A percentile compares a stretch with the other conserved stretches of the same genome.
Conservation (phyloP, 2,888 invertebrate species). For the Napeogenes inachia region DNA sequence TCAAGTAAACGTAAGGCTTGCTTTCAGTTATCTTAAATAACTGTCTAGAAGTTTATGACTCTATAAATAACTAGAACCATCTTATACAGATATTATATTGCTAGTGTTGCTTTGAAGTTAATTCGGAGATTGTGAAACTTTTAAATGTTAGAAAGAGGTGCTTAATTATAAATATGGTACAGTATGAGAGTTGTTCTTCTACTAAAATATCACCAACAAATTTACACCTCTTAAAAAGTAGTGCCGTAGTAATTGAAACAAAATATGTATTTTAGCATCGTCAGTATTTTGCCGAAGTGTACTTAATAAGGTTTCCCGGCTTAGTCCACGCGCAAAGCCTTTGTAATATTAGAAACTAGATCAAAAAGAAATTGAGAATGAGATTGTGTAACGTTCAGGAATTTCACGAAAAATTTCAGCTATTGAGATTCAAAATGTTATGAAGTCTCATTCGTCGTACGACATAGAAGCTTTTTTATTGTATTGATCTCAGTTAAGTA, state of each 20-base stretch:
- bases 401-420: background rate
- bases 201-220: no score
- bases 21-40: no score
- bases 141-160: slow-evolving; percentile 4
- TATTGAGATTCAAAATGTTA: background rate
- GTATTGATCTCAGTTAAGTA: slow-evolving; percentile 29
- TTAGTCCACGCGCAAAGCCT: slow-evolving; percentile 19
- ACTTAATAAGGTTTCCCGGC: slow-evolving; percentile 21
- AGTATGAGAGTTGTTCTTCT: no score
- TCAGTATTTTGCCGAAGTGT: slow-evolving; percentile 28
- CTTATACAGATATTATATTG: no score
- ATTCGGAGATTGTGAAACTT: no score
- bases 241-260: slow-evolving; percentile 1
- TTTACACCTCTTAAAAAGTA: no score
- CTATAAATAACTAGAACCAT: no score
- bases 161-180: background rate
- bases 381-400: background rate
- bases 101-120: no score
- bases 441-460: slow-evolving; percentile 12
- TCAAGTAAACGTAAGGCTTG: no score
- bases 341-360: slow-evolving; percentile 11
- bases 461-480: slow-evolving; percentile 22
- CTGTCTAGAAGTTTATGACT: no score
- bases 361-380: background rate
- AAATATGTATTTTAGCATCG: slow-evolving; percentile 12